Evolutionary conservation across 1,140 invertebrate species (phyloP).

Genomic region (Rhagoletis pomonella): DNA sequence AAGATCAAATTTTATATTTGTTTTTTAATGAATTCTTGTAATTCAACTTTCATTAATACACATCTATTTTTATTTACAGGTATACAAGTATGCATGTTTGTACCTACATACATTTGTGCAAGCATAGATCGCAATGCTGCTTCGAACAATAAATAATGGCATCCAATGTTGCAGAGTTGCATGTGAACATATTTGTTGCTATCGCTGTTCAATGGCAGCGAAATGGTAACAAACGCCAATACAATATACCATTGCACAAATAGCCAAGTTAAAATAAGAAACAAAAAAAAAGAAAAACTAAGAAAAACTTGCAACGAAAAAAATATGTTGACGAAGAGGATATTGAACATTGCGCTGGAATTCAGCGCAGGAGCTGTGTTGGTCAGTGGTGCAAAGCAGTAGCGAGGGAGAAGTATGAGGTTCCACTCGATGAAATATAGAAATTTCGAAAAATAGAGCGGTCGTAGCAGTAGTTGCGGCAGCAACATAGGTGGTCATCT

Average conservation of each 20-base stretch:
- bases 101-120: background rate
- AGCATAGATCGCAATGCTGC: background rate
- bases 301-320: background rate
- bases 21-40: no score
- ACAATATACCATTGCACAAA: conserved; percentile 19
- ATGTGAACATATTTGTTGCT: background rate
- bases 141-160: background rate
- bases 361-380: background rate
- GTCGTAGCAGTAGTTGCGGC: no score
- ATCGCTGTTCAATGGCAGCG: conserved; percentile 5
- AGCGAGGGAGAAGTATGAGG: background rate
- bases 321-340: conserved; percentile 39
- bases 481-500: conserved; percentile 26
- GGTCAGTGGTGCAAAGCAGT: no score
- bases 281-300: background rate
- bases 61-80: background rate
- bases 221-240: conserved; percentile 39
- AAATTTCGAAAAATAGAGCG: conserved; percentile 41
- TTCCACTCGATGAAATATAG: no score
- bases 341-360: conserved; percentile 17
- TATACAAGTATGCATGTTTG: background rate
- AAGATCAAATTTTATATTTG: no score
- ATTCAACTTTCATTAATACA: background rate
- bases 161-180: background rate
- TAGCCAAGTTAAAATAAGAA: conserved; percentile 8